A percentile compares a stretch with the other conserved stretches of the same genome.
Evolutionary conservation across 1,140 invertebrate species (phyloP).

Genomic region (Bombus huntii): DNA sequence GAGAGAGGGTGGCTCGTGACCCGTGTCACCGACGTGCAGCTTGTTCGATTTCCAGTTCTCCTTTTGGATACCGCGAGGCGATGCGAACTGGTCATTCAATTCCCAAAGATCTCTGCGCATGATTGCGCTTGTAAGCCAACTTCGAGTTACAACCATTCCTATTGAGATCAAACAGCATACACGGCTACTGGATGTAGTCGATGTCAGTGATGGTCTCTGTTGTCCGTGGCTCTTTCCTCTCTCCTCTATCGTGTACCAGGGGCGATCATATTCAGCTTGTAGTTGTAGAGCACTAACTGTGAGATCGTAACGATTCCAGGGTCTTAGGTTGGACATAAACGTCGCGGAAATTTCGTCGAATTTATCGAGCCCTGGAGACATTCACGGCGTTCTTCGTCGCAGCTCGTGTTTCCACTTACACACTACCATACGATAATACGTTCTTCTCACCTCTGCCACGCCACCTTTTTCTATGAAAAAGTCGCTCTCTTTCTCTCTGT

Average conservation of each 20-base stretch:
- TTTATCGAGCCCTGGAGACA: constrained; percentile 18
- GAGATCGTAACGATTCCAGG: constrained; percentile 11
- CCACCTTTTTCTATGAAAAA: background rate
- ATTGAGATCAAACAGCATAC: constrained; percentile 23
- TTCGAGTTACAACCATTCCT: constrained; percentile 40
- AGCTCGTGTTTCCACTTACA: background rate
- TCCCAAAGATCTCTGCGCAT: constrained; percentile 50
- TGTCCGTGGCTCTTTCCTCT: background rate
- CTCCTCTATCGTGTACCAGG: too few species aligned
- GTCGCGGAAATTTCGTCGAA: constrained; percentile 17
- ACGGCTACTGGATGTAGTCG: constrained; percentile 13
- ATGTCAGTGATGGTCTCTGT: background rate
- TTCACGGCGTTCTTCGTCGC: background rate
- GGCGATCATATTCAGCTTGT: constrained; percentile 18
- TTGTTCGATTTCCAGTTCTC: constrained; percentile 7
- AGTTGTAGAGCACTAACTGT: background rate
- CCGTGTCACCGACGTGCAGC: background rate
- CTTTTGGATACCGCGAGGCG: constrained; percentile 12
- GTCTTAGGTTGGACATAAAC: constrained; percentile 5
- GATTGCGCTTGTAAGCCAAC: constrained; percentile 59
- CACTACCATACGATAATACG: background rate
- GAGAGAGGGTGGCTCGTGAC: background rate
- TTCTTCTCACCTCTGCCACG: background rate
- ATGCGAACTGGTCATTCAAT: constrained; percentile 59
- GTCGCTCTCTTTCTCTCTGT: background rate